These are phyloP conservation scores for Sycophaga agraensis DNA, from an alignment of 1,140 invertebrate species.

Conservation along the genomic window DNA sequence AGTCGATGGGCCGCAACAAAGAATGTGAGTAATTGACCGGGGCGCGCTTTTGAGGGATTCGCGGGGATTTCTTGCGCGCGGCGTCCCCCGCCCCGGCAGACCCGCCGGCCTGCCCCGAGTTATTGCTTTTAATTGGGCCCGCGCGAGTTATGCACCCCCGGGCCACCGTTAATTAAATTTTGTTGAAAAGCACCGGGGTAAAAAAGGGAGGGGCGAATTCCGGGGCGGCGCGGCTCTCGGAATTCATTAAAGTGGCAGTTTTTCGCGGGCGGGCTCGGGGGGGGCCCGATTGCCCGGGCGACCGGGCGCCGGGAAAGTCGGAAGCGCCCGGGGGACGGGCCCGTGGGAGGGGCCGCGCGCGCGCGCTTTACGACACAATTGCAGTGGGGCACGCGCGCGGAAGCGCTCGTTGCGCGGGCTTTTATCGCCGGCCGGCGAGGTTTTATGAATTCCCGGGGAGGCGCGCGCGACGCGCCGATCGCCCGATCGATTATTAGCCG, in stretches of 20 bases:
- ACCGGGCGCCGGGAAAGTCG: background rate
- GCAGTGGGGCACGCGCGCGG: conserved; percentile 7
- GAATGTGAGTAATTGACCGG: conserved; percentile 75
- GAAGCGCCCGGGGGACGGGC: too few species aligned
- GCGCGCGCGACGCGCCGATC: background rate
- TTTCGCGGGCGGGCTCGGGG: too few species aligned
- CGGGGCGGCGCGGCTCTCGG: too few species aligned
- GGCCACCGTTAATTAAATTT: too few species aligned
- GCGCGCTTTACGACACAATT: conserved; percentile 21
- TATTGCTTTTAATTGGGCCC: conserved; percentile 20
- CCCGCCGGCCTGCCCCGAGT: conserved; percentile 12
- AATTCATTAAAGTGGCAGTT: too few species aligned
- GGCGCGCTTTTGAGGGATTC: too few species aligned
- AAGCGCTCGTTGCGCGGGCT: conserved; percentile 9
- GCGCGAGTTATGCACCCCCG: conserved; percentile 5
- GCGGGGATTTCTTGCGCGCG: too few species aligned
- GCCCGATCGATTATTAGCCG: conserved; percentile 18
- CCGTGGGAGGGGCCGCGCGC: background rate
- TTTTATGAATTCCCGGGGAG: conserved; percentile 16
- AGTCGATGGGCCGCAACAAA: conserved; percentile 94
- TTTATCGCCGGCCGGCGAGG: conserved; percentile 7
- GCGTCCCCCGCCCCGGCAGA: too few species aligned
- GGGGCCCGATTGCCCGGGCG: too few species aligned
- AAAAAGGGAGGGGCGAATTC: too few species aligned
- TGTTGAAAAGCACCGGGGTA: too few species aligned